phyloP scores from a whole-genome alignment of 2,797 vertebrate species.

The Sciurus carolinensis region DNA sequence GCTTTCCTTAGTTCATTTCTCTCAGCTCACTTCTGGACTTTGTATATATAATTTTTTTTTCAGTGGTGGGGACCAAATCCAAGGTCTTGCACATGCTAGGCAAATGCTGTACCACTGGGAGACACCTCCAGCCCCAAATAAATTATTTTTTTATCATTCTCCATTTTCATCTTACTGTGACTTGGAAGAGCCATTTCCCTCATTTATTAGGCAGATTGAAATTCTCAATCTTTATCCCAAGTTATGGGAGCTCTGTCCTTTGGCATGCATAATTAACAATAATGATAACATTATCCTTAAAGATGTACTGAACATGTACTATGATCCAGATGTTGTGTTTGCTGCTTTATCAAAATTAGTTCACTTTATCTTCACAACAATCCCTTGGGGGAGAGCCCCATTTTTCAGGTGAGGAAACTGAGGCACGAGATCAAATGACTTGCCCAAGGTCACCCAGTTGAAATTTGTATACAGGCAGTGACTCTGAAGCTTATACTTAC shows the following conservation, averaged over 20 bases:
- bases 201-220: background rate
- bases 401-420: background rate
- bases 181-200: constrained; percentile 2
- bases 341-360: background rate
- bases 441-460: background rate
- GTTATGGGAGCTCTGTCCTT: background rate
- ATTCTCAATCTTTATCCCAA: background rate
- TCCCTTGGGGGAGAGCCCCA: background rate
- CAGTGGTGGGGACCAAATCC: too few species aligned
- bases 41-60: background rate
- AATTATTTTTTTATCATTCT: background rate
- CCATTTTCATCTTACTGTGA: background rate
- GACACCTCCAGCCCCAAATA: background rate
- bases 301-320: background rate
- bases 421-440: background rate
- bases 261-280: background rate
- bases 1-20: background rate
- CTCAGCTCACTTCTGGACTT: background rate
- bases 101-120: background rate
- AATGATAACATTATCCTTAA: background rate
- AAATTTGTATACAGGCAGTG: background rate
- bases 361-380: background rate
- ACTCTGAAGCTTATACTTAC: background rate
- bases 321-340: background rate
- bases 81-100: background rate